Percentiles rank a stretch among this genome's conserved stretches.
Conservation (phyloP, 1,140 invertebrate genomes). For the Triops longicaudatus region DNA sequence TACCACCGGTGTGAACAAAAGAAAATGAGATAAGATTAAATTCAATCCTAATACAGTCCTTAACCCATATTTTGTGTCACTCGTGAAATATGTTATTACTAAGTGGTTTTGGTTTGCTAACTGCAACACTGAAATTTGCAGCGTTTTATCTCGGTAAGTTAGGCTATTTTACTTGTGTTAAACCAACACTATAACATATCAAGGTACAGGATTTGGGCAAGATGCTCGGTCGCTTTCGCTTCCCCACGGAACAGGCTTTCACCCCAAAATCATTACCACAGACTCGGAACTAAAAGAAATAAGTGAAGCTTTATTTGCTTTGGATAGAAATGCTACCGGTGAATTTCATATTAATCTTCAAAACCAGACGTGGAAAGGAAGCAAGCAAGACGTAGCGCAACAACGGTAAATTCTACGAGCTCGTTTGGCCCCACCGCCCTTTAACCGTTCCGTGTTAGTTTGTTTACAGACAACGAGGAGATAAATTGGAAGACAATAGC, state of each 20-base stretch:
- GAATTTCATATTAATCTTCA: neutral
- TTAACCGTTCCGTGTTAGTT: neutral
- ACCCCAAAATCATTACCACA: neutral
- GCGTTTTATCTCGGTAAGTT: conserved; percentile 9
- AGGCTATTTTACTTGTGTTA: neutral
- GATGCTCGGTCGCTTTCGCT: neutral
- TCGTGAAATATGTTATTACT: no score
- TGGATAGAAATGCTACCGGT: neutral
- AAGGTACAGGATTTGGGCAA: neutral
- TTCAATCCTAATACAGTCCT: no score
- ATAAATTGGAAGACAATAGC: conserved; percentile 24
- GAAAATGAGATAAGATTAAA: neutral
- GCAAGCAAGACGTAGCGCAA: neutral
- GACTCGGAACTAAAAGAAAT: neutral
- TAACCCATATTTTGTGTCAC: no score
- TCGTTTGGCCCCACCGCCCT: no score
- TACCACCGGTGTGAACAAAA: neutral
- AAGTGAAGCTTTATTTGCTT: neutral
- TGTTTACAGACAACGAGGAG: conserved; percentile 18
- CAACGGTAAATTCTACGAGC: neutral
- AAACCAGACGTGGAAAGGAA: neutral
- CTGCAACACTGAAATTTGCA: neutral
- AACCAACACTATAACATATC: neutral
- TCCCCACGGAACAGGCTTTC: neutral
- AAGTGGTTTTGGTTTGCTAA: neutral